phyloP scores from a whole-genome alignment of 2,113 vertebrate genomes.

The Hemicordylus capensis region DNA sequence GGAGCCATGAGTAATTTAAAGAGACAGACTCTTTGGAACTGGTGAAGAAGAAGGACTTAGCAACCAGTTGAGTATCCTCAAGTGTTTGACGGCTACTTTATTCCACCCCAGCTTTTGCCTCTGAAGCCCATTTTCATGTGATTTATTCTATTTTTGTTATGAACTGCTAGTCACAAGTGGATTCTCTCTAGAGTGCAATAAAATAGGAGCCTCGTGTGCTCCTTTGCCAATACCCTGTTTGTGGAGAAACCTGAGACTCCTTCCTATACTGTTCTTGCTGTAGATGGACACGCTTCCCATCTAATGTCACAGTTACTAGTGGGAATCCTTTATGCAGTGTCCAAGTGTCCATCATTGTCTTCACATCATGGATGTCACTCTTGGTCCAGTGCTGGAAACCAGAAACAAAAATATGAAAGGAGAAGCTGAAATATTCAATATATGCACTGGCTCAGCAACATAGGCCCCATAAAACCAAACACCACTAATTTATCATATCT shows the following conservation, averaged over 20 bases:
- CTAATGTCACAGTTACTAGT: slow-evolving; percentile 82
- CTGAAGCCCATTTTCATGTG: no score
- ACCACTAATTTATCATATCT: not conserved
- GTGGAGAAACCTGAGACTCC: slow-evolving; percentile 60
- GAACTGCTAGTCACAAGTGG: not conserved
- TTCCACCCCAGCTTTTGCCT: no score
- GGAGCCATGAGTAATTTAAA: no score
- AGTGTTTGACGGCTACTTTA: no score
- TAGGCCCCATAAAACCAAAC: not conserved
- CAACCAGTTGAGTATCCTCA: no score
- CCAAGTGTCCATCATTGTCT: slow-evolving; percentile 90
- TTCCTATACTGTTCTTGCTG: slow-evolving; percentile 86
- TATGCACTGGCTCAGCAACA: fast-evolving
- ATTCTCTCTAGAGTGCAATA: not conserved
- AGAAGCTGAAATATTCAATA: not conserved
- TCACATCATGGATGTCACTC: slow-evolving; percentile 78
- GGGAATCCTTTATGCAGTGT: slow-evolving; percentile 92
- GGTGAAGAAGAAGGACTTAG: no score
- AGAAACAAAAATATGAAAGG: not conserved
- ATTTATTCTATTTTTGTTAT: not conserved
- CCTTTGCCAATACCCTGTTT: slow-evolving; percentile 74
- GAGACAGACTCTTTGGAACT: no score
- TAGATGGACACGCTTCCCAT: slow-evolving; percentile 80
- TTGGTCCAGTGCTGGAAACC: slow-evolving; percentile 80
- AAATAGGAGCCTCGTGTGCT: not conserved